A percentile compares a stretch with the other conserved stretches of the same genome.
Evolutionary conservation across 2,797 vertebrate species (phyloP).

Genomic region (Octomys mimax): DNA sequence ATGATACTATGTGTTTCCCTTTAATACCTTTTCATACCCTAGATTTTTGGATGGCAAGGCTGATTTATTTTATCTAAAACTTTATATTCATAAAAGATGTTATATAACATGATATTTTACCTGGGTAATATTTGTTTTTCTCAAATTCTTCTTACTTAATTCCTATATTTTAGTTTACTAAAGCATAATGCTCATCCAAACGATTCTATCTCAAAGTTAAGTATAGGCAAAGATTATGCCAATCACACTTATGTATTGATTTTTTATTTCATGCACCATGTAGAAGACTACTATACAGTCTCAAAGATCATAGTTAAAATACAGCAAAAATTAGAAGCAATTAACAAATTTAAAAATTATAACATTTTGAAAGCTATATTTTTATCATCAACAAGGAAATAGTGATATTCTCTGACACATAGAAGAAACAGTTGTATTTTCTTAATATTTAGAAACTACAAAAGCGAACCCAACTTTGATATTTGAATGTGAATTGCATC

Average conservation of each 20-base stretch:
- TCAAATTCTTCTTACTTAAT: background rate
- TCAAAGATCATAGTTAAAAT: slow-evolving; percentile 27
- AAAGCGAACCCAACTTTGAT: slow-evolving; percentile 31
- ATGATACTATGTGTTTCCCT: background rate
- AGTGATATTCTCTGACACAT: background rate
- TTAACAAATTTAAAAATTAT: background rate
- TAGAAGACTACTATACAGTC: background rate
- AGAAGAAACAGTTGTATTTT: slow-evolving; percentile 54
- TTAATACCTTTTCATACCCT: background rate
- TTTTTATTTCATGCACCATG: background rate
- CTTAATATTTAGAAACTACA: slow-evolving; percentile 33
- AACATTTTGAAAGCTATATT: background rate
- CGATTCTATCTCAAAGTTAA: background rate
- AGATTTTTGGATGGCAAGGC: background rate
- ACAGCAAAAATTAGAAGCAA: background rate
- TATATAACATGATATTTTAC: background rate
- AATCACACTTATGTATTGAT: background rate
- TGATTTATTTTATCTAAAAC: slow-evolving; percentile 13
- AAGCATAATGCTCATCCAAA: background rate
- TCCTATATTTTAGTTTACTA: background rate
- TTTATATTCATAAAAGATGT: background rate
- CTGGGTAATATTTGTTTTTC: background rate
- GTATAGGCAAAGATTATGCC: background rate
- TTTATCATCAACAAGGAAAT: slow-evolving; percentile 23
- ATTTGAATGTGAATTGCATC: slow-evolving; percentile 38